Evolutionary conservation across 2,888 invertebrate species (phyloP).

Genomic region (Ochlodes sylvanus): DNA sequence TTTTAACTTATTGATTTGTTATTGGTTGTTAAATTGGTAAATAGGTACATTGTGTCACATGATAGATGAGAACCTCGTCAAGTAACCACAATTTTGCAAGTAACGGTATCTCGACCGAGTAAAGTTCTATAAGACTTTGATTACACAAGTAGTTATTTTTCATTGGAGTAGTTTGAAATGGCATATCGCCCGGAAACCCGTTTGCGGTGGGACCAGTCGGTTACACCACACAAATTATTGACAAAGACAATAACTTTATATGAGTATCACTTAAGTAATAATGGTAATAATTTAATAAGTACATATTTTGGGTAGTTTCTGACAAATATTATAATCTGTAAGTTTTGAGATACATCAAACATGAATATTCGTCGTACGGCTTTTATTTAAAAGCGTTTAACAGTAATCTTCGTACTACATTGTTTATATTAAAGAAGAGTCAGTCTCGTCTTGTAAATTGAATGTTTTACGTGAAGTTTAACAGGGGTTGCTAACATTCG

Average conservation of each 20-base stretch:
- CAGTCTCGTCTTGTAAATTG: neutral
- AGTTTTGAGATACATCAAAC: conserved; percentile 27
- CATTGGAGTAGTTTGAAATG: neutral
- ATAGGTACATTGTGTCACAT: too few relatives aligned
- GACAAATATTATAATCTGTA: conserved; percentile 36
- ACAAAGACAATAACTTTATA: conserved; percentile 39
- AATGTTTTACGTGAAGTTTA: neutral
- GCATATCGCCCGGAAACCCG: conserved; percentile 12
- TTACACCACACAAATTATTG: conserved; percentile 35
- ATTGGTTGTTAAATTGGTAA: too few relatives aligned
- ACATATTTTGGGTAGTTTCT: conserved; percentile 32
- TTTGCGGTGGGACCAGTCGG: conserved; percentile 20
- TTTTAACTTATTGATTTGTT: too few relatives aligned
- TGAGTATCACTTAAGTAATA: conserved; percentile 35
- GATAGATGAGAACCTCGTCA: too few relatives aligned
- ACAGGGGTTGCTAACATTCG: neutral
- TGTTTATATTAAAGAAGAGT: neutral
- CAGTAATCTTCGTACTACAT: neutral
- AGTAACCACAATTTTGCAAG: too few relatives aligned
- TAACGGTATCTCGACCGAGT: too few relatives aligned
- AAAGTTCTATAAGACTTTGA: too few relatives aligned
- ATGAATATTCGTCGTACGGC: conserved; percentile 2
- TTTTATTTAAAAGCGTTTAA: neutral
- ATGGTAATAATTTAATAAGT: conserved; percentile 26
- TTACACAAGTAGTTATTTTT: neutral